Evolutionary conservation across 2,113 vertebrate species (phyloP).

Genomic region (Neogale vison): DNA sequence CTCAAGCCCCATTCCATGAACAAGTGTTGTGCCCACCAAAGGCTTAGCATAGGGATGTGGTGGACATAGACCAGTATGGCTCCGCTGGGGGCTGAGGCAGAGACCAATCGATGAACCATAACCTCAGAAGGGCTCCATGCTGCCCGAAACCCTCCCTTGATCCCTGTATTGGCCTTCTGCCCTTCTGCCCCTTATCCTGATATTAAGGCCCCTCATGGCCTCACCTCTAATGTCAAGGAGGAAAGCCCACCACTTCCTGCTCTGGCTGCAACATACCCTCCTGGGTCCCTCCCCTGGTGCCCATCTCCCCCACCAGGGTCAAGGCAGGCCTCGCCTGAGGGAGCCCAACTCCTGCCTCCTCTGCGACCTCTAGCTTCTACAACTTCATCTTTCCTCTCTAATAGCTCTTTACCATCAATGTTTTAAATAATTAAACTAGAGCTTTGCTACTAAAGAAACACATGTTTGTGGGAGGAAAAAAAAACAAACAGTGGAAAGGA

Average conservation of each 20-base stretch:
- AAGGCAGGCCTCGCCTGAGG: not conserved
- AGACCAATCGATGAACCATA: not conserved
- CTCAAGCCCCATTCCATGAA: not conserved
- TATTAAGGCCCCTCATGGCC: not conserved
- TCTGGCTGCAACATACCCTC: not conserved
- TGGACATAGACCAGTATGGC: not conserved
- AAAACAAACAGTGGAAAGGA: not conserved
- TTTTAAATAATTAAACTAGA: slow-evolving; percentile 36
- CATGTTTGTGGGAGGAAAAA: not conserved
- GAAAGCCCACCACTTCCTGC: not conserved
- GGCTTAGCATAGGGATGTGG: not conserved
- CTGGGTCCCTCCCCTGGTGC: accelerated
- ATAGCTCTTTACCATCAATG: not conserved
- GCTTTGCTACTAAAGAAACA: not conserved
- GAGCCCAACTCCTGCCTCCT: not conserved
- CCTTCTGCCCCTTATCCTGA: not conserved
- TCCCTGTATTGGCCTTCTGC: not conserved
- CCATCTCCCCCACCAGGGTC: not conserved
- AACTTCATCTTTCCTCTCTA: not conserved
- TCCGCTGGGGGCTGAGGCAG: not conserved
- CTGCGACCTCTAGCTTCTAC: not conserved
- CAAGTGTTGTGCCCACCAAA: not conserved
- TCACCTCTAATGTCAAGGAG: not conserved
- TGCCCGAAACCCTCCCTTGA: too few relatives aligned
- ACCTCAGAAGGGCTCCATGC: too few relatives aligned